Base-by-base conservation (phyloP, 1,140 invertebrate genomes). In the Luehdorfia chinensis region DNA sequence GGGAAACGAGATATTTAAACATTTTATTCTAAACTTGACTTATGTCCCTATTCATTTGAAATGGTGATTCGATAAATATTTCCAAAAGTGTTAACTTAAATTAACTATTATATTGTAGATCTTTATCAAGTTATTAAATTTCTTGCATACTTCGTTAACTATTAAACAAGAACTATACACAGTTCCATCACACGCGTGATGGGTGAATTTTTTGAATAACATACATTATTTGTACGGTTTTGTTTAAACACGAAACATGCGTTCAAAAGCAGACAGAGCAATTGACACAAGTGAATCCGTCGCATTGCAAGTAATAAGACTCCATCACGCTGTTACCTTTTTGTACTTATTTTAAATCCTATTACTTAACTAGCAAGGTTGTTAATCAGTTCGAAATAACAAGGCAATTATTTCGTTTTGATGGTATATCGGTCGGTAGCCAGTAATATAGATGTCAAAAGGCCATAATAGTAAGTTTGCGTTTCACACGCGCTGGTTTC, bases 201-300 rank as follows among this genome's bases (percentile, higher is more conserved):
- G n/a, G n/a, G n/a, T n/a, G n/a, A n/a, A n/a, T n/a, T n/a, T n/a
- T n/a, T n/a, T n/a, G n/a, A n/a, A n/a, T n/a, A 37, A 37, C 18
- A 21, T 37, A 37, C 18, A 19, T 37, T 21, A 21, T 37, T 37
- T 37, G 18, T 37, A 37, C 16, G 2, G 2, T 9, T 19, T 6
- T 37, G 18, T 37, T 37, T 37, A 9, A 7, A 19, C 34, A 37
- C 9, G 34, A 37, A 37, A 37, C 34, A 37, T 19, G 11, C 34
- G 34, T 37, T 23, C 12, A 19, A 9, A 28, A 41, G 49, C 49
- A 53, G 19, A 46, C 62, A 52, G 57, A 64, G 63, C 62, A 72
- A 72, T 78, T 78, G 66, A 78, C 74, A 72, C 75, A 74, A 72
- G 67, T 75, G 75, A 59, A 58, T 64, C 47, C 51, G 39, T 41